Base-by-base conservation (phyloP, 2,888 invertebrate genomes). In the Mythimna loreyi region DNA sequence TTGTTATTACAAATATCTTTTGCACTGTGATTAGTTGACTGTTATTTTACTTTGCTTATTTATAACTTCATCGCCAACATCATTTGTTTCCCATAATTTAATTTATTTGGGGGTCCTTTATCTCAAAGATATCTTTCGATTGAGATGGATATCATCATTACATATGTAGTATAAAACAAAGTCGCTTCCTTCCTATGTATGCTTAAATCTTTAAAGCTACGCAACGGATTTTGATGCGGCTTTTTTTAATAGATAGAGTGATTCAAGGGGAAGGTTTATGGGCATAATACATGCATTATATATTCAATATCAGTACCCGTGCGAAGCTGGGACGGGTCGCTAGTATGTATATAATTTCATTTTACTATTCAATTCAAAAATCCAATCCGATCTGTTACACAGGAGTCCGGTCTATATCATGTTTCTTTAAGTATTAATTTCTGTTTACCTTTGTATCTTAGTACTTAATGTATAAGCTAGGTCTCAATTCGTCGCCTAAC, bases 401-500 rank as follows among this genome's bases (percentile, higher is more conserved):
- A 40, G 40, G 40, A 40, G 6, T 30, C 7, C 7, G 1, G 3
- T 47, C 9, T n/a, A 21, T 2, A 11, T 9, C 6, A 30, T 47
- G 28, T 21, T n/a, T n/a, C 3, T 61, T 53, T 13, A 16, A 30
- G 25, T 55, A 8, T 11, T 23, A 13, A 61, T 57, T 47, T 33
- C 28, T 33, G 45, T 67, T 74, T 55, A 52, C 30, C 60, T 58
- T 64, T 21, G 59, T 45, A 61, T 56, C n/a, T 63, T n/a, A 52
- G 33, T 28, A n/a, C n/a, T n/a, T n/a, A n/a, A 47, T 61, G 33
- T 45, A 72, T 56, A 59, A 55, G 60, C 45, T 79, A 64, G 68
- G 57, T 77, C 58, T 84, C 81, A 63, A 70, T 57, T 65, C 62
- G 63, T 67, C 63, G 65, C 62, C 65, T 62, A 70, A 83, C 72